Evolutionary conservation across 2,888 invertebrate species (phyloP), one percentile per base, ranked within the genome.

Genomic region (Escarpia spicata): DNA sequence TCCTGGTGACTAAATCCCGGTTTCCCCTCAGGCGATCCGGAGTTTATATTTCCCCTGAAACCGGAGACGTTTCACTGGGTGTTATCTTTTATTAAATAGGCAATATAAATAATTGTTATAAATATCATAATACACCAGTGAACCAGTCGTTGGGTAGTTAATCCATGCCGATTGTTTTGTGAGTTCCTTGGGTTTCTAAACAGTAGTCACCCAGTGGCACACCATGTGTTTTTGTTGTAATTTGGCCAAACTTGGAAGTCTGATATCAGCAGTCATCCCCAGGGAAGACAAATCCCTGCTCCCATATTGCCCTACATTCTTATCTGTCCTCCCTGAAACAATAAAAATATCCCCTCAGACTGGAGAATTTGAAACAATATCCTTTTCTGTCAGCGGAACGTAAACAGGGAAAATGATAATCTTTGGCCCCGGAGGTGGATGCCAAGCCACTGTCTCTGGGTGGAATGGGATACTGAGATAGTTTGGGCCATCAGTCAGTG

Each of bases 241-340:
- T 75, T 75, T 75, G 75, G 75, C 75, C 75, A 75, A 75, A 75
- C 26, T 15, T 75, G 75, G 26, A 75, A 75, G 75, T 19, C 75
- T 75, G 75, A 75, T 75, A 75, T 19, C n/a, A 6, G 26, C 6
- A 75, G 75, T 6, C 4, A 26, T 75, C 75, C 75, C 75, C 75
- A 26, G 75, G 75, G 75, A 75, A 75, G 75, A 75, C 75, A 75
- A 15, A 15, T 75, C n/a, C n/a, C 75, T 26, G 6, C n/a, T 6
- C 26, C 26, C 75, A 75, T 75, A 26, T 75, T 75, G 75, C 75
- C 26, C 75, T n/a, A 75, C 26, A 75, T 75, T 75, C 75, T 75
- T 75, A 75, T 75, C 75, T 75, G 52, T 52, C 52, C 75, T 75
- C 75, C 75, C n/a, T 75, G 75, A 75, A 75, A 75, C 75, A 75